Percentiles rank a stretch among this genome's conserved stretches.
These are phyloP conservation scores for Potorous gilbertii DNA, from an alignment of 2,797 vertebrate species.

Conservation along the genomic window DNA sequence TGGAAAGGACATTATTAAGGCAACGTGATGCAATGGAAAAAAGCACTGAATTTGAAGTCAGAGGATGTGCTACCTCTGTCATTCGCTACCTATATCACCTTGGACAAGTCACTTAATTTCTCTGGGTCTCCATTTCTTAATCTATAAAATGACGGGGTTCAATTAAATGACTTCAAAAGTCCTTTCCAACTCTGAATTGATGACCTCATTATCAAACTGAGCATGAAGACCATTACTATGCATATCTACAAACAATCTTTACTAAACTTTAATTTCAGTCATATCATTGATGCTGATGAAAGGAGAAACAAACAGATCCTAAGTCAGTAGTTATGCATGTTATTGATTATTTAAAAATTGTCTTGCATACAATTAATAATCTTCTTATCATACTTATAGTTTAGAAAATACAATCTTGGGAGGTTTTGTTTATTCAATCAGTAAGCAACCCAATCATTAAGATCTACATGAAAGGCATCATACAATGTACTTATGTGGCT, in stretches of 20 bases:
- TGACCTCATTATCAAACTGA: not conserved
- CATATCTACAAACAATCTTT: not conserved
- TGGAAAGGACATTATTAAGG: not conserved
- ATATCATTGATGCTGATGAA: conserved; percentile 41
- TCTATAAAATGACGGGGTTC: not conserved
- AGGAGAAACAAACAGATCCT: conserved; percentile 49
- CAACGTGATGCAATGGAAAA: not conserved
- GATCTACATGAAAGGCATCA: not conserved
- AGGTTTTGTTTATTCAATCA: not conserved
- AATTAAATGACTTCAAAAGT: not conserved
- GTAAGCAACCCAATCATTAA: not conserved
- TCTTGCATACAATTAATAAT: conserved; percentile 54
- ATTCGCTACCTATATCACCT: not conserved
- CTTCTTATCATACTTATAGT: not conserved
- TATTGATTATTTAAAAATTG: conserved; percentile 66
- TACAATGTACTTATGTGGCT: not conserved
- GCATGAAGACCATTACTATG: not conserved
- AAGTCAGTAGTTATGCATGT: conserved; percentile 46
- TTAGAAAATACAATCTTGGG: not conserved
- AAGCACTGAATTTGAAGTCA: not conserved
- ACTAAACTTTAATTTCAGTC: not conserved
- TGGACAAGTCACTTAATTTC: not conserved
- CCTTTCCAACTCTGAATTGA: not conserved
- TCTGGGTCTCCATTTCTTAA: not conserved
- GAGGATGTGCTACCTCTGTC: not conserved